Percentiles rank a stretch among this genome's conserved stretches.
Conservation (phyloP, 2,797 vertebrate genomes). For the Coregonus sp. region DNA sequence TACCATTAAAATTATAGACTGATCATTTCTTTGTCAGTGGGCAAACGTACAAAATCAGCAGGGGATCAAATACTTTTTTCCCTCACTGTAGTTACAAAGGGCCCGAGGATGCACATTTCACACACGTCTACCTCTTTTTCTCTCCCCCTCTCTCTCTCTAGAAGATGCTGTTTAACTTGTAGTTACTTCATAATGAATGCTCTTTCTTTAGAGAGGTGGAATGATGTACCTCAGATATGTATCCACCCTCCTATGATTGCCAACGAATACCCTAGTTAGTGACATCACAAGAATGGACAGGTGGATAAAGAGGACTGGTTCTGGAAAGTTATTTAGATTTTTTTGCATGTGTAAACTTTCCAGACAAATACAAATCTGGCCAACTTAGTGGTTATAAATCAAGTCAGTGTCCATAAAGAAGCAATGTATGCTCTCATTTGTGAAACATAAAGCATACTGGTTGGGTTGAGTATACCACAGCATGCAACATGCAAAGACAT, state of each 20-base stretch:
- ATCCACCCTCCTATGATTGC: background rate
- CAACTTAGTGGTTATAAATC: slow-evolving; percentile 10
- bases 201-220: slow-evolving; percentile 15
- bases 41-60: too few species aligned
- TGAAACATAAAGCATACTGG: slow-evolving; percentile 5
- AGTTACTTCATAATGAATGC: slow-evolving; percentile 33
- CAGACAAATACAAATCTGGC: too few species aligned
- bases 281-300: background rate
- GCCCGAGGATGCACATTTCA: slow-evolving; percentile 21
- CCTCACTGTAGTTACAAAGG: slow-evolving; percentile 27
- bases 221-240: slow-evolving; percentile 4
- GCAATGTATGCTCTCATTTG: slow-evolving; percentile 18
- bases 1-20: too few species aligned
- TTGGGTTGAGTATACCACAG: background rate
- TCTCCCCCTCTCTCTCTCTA: background rate
- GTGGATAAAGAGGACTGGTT: slow-evolving; percentile 18
- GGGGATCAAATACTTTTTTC: too few species aligned
- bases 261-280: background rate
- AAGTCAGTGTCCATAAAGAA: background rate
- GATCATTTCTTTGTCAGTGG: too few species aligned
- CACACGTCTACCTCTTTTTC: slow-evolving; percentile 11
- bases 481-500: slow-evolving; percentile 1
- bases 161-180: slow-evolving; percentile 30
- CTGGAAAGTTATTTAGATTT: slow-evolving; percentile 23
- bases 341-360: background rate